These are phyloP conservation scores for Philereme vetulata DNA, from an alignment of 2,888 invertebrate species.

Conservation along the genomic window DNA sequence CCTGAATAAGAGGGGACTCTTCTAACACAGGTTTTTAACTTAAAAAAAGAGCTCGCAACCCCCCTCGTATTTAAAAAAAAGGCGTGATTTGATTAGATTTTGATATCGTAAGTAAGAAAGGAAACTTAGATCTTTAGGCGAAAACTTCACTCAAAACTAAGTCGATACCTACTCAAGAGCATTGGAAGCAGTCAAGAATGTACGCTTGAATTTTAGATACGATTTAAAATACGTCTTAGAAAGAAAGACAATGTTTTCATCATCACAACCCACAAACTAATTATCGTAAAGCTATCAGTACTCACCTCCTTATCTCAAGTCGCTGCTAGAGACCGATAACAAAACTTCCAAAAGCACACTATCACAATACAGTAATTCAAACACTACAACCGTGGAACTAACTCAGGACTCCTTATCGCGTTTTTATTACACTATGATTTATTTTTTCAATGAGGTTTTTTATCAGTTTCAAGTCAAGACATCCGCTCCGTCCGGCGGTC, in stretches of 20 bases:
- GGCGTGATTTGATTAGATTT: too few species aligned
- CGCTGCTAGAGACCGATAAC: constrained; percentile 66
- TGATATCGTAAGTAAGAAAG: too few species aligned
- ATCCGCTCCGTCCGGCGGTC: constrained; percentile 54
- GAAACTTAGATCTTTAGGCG: too few species aligned
- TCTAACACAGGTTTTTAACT: too few species aligned
- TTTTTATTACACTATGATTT: constrained; percentile 61
- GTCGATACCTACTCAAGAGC: too few species aligned
- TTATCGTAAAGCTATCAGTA: constrained; percentile 77
- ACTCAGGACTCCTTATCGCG: constrained; percentile 50
- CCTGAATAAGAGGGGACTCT: too few species aligned
- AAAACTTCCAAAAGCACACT: constrained; percentile 61
- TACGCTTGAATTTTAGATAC: not conserved
- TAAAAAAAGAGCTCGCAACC: too few species aligned
- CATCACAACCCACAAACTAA: constrained; percentile 55
- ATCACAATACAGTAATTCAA: constrained; percentile 61
- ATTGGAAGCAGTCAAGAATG: too few species aligned
- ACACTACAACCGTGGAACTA: constrained; percentile 50
- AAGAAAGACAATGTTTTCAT: constrained; percentile 17
- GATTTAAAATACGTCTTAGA: constrained; percentile 7
- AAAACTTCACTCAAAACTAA: too few species aligned
- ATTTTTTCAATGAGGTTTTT: constrained; percentile 33
- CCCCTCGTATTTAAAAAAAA: too few species aligned
- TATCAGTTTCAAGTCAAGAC: constrained; percentile 38
- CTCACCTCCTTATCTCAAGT: constrained; percentile 79